Conservation (phyloP, 2,888 invertebrate genomes). For the Cephus spinipes region DNA sequence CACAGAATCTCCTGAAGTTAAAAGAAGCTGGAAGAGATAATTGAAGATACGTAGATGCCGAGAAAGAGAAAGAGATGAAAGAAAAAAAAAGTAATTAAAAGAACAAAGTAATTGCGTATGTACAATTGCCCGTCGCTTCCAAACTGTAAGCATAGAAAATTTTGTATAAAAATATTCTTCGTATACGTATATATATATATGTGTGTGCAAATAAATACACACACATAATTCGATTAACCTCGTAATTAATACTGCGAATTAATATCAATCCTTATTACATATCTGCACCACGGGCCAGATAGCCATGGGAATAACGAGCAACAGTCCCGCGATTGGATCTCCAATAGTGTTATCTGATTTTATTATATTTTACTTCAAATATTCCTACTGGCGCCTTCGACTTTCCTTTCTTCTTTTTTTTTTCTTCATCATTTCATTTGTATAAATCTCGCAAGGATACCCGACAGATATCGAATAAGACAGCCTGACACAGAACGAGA, state of each 20-base stretch:
- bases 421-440: neutral
- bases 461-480: neutral
- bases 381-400: neutral
- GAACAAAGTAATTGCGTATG: slow-evolving; percentile 34
- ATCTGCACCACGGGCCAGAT: slow-evolving; percentile 55
- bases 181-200: slow-evolving; percentile 46
- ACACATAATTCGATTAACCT: slow-evolving; percentile 48
- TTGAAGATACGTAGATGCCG: neutral
- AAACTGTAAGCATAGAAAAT: slow-evolving; percentile 54
- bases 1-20: neutral
- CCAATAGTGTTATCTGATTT: neutral
- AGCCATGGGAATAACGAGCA: slow-evolving; percentile 41
- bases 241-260: slow-evolving; percentile 63
- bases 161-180: slow-evolving; percentile 66
- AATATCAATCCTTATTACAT: slow-evolving; percentile 52
- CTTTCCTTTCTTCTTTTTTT: neutral
- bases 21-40: neutral
- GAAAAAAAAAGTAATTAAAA: neutral
- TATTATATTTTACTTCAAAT: neutral
- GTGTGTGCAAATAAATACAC: slow-evolving; percentile 48
- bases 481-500: slow-evolving; percentile 12
- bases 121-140: slow-evolving; percentile 47
- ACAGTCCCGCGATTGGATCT: slow-evolving; percentile 6
- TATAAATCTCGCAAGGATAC: neutral
- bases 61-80: neutral